A percentile compares a stretch with the other conserved stretches of the same genome.
Evolutionary conservation across 1,140 invertebrate genomes (phyloP).

Genomic region (Dermatophagoides farinae): DNA sequence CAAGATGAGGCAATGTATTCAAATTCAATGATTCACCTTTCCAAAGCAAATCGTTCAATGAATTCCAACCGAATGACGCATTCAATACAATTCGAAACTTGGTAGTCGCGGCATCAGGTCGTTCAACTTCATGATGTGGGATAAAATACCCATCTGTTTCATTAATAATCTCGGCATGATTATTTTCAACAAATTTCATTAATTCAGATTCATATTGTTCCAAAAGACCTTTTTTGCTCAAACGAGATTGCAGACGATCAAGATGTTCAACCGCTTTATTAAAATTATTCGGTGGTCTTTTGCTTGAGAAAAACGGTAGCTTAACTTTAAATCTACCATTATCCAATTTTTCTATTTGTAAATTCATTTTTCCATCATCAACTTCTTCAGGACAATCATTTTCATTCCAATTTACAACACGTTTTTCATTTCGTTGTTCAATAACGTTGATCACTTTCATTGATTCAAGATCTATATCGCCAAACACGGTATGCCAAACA

Average conservation of each 20-base stretch:
- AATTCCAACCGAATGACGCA: not conserved
- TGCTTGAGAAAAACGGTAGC: not conserved
- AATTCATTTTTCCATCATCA: no score
- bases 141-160: no score
- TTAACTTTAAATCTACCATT: not conserved
- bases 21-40: not conserved
- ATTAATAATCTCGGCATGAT: no score
- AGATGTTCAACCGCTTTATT: not conserved
- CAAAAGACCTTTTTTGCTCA: not conserved
- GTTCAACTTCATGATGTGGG: no score
- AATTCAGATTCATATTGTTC: no score
- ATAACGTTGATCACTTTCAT: not conserved
- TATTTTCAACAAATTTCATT: no score
- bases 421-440: not conserved
- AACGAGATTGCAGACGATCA: not conserved
- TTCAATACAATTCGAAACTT: not conserved
- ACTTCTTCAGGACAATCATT: no score
- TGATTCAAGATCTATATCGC: not conserved
- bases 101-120: no score
- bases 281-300: not conserved
- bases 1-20: no score
- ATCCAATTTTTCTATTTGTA: no score
- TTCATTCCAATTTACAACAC: not conserved
- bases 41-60: not conserved
- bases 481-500: not conserved